Base-by-base conservation (phyloP, 2,888 invertebrate genomes). In the Diogma glabrata region DNA sequence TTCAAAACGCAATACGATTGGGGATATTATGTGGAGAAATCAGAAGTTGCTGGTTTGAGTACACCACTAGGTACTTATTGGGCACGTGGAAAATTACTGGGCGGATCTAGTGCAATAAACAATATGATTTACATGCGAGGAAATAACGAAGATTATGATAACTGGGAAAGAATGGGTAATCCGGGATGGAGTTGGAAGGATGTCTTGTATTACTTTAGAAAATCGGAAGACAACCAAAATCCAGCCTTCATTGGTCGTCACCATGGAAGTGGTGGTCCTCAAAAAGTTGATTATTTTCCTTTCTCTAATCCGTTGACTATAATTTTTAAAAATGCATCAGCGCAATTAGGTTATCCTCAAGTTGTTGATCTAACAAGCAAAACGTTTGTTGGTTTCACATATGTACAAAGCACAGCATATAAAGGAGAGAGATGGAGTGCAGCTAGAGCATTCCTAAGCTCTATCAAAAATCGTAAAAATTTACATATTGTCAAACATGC, bases 391-490 rank as follows among this genome's bases (percentile, higher is more conserved):
- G 86, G 84, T 3, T 81, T 83, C 60, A 76, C 76, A 6, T 68
- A 76, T 47, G 75, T 83, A 1, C 82, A 81, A 54, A 83, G 79
- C 3, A 85, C 84, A 1, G 66, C 82, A 30, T 69, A 78, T 28
- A 72, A 83, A 52, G 85, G 85, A 3, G 69, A 79, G 0, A 72
- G 87, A 52, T 81, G 83, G 63, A 84, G 84, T 63, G 77, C 84
- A 1, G 81, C 82, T 30, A 81, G 79, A 64, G 85, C 82, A 1
- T 86, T 79, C 61, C 66, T 86, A 9, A 71, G 80, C 50, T 75
- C 83, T 9, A 40, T 36, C 10, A 19, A 22, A 16, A 43, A 54
- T 9, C 57, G 65, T 0, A 3, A 43, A 0, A 67, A 65, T 55
- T 53, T 67, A 1, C 56, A 60, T 23, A 57, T 67, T 1, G 36